These are phyloP conservation scores for Siderastrea siderea DNA, from an alignment of 92 coral and sea anemone species.

Conservation along the genomic window DNA sequence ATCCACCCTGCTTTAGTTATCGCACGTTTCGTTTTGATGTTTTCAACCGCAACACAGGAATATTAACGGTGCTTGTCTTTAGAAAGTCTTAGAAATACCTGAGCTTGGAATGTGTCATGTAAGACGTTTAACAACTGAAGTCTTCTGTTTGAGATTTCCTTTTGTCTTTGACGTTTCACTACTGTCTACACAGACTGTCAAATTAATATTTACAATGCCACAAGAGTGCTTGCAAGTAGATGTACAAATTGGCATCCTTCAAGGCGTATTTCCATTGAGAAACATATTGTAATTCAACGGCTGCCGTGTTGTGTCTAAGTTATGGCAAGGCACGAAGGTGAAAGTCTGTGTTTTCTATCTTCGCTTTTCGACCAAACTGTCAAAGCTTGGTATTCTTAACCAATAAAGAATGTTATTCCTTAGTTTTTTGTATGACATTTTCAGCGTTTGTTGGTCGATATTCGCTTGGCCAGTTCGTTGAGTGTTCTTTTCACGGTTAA, in stretches of 20 bases:
- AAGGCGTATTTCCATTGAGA: not conserved
- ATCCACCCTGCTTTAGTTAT: not conserved
- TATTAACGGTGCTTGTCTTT: not conserved
- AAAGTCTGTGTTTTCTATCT: slow-evolving; percentile 11
- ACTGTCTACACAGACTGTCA: not conserved
- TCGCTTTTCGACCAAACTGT: not conserved
- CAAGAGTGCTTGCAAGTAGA: not conserved
- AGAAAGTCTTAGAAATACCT: not conserved
- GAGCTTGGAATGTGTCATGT: slow-evolving; percentile 39
- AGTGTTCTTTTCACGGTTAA: slow-evolving; percentile 15
- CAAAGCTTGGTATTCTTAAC: not conserved
- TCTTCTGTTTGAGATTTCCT: slow-evolving; percentile 14
- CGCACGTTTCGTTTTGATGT: not conserved
- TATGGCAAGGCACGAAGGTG: not conserved
- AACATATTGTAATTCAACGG: not conserved
- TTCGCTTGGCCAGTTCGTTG: not conserved
- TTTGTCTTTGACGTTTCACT: not conserved
- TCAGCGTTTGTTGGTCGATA: not conserved
- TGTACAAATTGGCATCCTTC: not conserved
- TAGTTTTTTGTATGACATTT: not conserved
- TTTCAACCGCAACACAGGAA: slow-evolving; percentile 19
- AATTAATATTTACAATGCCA: not conserved
- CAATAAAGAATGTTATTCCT: not conserved
- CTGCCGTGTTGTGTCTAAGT: not conserved
- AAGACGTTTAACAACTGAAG: not conserved